Evolutionary conservation across 1,140 invertebrate genomes (phyloP).

Genomic region (Papilio xuthus): DNA sequence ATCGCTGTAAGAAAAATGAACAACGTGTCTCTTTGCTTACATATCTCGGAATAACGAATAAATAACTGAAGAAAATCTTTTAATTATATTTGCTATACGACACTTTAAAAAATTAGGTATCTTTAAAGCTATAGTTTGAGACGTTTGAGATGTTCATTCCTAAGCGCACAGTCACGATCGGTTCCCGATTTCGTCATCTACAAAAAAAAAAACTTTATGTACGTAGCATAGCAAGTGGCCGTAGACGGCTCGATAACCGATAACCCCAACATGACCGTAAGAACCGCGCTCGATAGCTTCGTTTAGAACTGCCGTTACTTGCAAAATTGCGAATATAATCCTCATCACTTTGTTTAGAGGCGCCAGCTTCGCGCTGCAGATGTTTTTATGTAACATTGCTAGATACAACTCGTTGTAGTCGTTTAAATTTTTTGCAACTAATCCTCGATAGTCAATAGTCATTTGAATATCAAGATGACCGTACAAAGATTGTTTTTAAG

Average conservation of each 20-base stretch:
- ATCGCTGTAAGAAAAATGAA: not conserved
- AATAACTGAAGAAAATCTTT: not conserved
- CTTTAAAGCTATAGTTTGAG: constrained; percentile 25
- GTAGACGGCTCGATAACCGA: constrained; percentile 66
- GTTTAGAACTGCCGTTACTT: constrained; percentile 70
- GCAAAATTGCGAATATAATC: constrained; percentile 67
- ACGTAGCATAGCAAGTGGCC: constrained; percentile 51
- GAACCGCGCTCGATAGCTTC: constrained; percentile 62
- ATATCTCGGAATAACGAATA: constrained; percentile 16
- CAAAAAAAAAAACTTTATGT: constrained; percentile 54
- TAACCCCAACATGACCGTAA: constrained; percentile 68
- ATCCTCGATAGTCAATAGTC: constrained; percentile 6
- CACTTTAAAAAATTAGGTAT: constrained; percentile 6
- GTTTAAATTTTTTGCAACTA: constrained; percentile 2
- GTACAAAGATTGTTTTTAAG: constrained; percentile 61
- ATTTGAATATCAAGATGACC: constrained; percentile 40
- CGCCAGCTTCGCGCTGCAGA: constrained; percentile 39
- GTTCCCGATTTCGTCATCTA: constrained; percentile 47
- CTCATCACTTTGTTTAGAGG: constrained; percentile 54
- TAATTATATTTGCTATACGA: not conserved
- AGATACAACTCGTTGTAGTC: not conserved
- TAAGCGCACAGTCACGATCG: constrained; percentile 46
- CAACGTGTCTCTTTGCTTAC: constrained; percentile 5
- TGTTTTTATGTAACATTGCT: constrained; percentile 15
- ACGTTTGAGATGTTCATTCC: constrained; percentile 39